These are phyloP conservation scores for Rhamnusium bicolor DNA, from an alignment of 2,888 invertebrate genomes.

Conservation along the genomic window DNA sequence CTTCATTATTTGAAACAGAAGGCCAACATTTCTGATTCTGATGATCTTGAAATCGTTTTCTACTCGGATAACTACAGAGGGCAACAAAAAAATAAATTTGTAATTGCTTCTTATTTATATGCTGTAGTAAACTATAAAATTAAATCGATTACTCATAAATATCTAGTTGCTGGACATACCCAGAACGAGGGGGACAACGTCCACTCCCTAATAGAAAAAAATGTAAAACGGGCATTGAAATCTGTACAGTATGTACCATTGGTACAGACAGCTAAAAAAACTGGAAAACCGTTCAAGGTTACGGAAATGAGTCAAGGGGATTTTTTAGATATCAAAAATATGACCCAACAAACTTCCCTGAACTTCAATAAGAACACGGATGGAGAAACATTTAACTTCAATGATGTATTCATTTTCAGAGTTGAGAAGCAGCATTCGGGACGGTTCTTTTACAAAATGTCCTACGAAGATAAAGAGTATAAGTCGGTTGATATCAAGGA, in stretches of 20 bases:
- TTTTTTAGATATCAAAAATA: conserved; percentile 39
- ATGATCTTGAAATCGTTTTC: conserved; percentile 35
- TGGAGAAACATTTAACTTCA: conserved; percentile 13
- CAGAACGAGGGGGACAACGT: conserved; percentile 41
- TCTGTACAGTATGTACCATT: too few relatives aligned
- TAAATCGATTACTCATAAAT: conserved; percentile 32
- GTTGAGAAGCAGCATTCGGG: conserved; percentile 16
- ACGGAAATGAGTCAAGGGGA: conserved; percentile 36
- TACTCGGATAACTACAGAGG: conserved; percentile 31
- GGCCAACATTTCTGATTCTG: conserved; percentile 24
- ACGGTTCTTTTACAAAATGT: conserved; percentile 34
- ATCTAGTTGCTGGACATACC: conserved; percentile 38
- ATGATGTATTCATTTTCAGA: conserved; percentile 23
- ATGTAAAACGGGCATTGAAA: conserved; percentile 31
- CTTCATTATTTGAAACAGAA: conserved; percentile 30
- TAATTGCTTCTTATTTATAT: conserved; percentile 28
- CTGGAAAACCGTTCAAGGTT: conserved; percentile 39
- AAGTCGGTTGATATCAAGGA: conserved; percentile 10
- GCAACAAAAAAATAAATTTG: conserved; percentile 24
- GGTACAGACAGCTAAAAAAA: too few relatives aligned
- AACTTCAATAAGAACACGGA: conserved; percentile 20
- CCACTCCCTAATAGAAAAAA: conserved; percentile 43
- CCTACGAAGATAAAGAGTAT: conserved; percentile 27
- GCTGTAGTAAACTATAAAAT: conserved; percentile 21
- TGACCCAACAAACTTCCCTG: conserved; percentile 11